Base-by-base conservation (phyloP, 2,113 vertebrate genomes). In the Platichthys stellatus region DNA sequence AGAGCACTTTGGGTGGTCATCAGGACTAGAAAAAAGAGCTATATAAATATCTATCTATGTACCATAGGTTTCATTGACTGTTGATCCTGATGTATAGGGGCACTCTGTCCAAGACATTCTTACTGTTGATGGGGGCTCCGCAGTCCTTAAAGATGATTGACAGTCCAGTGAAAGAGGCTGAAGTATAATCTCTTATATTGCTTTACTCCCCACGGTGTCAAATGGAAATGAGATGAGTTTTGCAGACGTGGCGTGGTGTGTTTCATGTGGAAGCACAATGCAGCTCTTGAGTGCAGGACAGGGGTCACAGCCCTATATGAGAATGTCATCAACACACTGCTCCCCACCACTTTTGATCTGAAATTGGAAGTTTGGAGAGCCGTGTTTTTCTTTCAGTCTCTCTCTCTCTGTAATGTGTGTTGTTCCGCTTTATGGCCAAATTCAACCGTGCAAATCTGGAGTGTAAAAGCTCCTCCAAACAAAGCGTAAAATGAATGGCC, bases 401-500 rank as follows among this genome's bases (percentile, higher is more conserved):
- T 31, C 31, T 31, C 3, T 63, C 69, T 78, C 23, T 60, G 12
- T 45, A 31, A 45, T 31, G 69, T 20, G 60, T 81, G 75, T 68
- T 76, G 61, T 83, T 81, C 72, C 17, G 49, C 60, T 88, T 83
- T 80, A 77, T 71, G n/a, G 71, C 63, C 60, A 3, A 85, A 86
- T 57, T 88, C 76, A 87, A 54, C 72, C 69, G 72, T 78, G 62
- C 75, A 88, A 89, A 91, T 78, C 53, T 66, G 64, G 86, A 69
- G 83, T 80, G 83, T 89, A 83, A 84, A 83, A 81, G 43, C 67
- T 80, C 78, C 57, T 72, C 60, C 90, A 89, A 94, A 92, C 90
- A 93, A 87, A 91, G 73, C 35, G 63, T 86, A 72, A 92, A 89
- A 68, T 10, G 12, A 90, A 90, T 70, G 78, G 63, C 71, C 60